Evolutionary conservation across 2,797 vertebrate species (phyloP).

Genomic region (Thaleichthys pacificus): DNA sequence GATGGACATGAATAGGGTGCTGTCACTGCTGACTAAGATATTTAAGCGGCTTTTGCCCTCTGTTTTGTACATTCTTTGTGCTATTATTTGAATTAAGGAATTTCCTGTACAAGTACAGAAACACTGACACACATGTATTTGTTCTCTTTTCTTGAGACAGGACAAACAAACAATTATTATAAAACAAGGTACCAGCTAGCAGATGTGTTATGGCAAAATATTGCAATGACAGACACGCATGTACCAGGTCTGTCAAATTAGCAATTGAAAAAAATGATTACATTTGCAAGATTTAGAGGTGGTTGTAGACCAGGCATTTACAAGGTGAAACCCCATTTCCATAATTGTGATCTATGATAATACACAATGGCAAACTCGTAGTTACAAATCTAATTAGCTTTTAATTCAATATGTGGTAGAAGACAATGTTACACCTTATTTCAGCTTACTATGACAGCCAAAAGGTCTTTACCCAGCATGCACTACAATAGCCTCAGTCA

Average conservation of each 20-base stretch:
- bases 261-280: not conserved
- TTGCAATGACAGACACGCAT: slow-evolving; percentile 1
- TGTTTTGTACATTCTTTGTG: not conserved
- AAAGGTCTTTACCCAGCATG: slow-evolving; percentile 59
- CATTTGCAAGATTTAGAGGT: not conserved
- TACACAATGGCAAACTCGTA: slow-evolving; percentile 15
- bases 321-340: slow-evolving; percentile 36
- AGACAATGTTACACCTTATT: slow-evolving; percentile 60
- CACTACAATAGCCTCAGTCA: slow-evolving; percentile 40
- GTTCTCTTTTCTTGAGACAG: not conserved
- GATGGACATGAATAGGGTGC: slow-evolving; percentile 1
- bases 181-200: not conserved
- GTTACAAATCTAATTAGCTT: slow-evolving; percentile 42
- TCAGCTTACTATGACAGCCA: slow-evolving; percentile 56
- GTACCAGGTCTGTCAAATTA: not conserved
- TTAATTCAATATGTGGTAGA: slow-evolving; percentile 45
- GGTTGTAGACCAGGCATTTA: slow-evolving; percentile 8
- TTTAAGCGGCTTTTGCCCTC: not conserved
- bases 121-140: not conserved
- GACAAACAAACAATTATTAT: not conserved
- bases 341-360: slow-evolving; percentile 31
- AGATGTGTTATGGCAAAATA: not conserved
- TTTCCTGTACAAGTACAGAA: not conserved
- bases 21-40: not conserved
- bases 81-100: not conserved